Conservation (phyloP, 2,797 vertebrate genomes). For the Valencia hispanica region DNA sequence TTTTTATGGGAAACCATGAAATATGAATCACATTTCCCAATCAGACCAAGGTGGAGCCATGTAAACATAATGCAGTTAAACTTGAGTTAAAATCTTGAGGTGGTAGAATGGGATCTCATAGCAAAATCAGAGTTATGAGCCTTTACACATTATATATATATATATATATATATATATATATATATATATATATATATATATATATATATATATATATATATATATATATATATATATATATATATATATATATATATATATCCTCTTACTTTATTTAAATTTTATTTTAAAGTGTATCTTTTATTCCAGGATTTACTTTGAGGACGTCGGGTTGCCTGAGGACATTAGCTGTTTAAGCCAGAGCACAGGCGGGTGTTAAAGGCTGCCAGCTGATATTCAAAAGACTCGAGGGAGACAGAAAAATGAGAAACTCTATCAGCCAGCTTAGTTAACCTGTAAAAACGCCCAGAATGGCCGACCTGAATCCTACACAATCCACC, state of each 20-base stretch:
- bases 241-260: no score
- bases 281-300: not conserved
- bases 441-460: conserved; percentile 42
- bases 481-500: conserved; percentile 11
- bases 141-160: conserved; percentile 4
- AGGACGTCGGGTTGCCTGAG: conserved; percentile 11
- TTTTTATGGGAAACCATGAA: conserved; percentile 76
- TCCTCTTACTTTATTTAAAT: not conserved
- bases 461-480: not conserved
- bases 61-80: conserved; percentile 61
- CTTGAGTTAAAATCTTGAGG: not conserved
- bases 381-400: conserved; percentile 48
- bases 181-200: no score
- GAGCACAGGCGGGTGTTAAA: conserved; percentile 47
- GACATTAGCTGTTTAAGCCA: conserved; percentile 35
- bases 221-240: no score
- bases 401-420: conserved; percentile 26
- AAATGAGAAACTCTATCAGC: conserved; percentile 22
- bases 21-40: conserved; percentile 68
- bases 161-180: no score
- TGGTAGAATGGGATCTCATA: not conserved
- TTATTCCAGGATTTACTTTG: not conserved
- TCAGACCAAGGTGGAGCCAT: conserved; percentile 67
- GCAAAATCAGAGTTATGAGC: not conserved
- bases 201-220: no score